Evolutionary conservation across 2,888 invertebrate species (phyloP).

Genomic region (Sabellastarte sp.): DNA sequence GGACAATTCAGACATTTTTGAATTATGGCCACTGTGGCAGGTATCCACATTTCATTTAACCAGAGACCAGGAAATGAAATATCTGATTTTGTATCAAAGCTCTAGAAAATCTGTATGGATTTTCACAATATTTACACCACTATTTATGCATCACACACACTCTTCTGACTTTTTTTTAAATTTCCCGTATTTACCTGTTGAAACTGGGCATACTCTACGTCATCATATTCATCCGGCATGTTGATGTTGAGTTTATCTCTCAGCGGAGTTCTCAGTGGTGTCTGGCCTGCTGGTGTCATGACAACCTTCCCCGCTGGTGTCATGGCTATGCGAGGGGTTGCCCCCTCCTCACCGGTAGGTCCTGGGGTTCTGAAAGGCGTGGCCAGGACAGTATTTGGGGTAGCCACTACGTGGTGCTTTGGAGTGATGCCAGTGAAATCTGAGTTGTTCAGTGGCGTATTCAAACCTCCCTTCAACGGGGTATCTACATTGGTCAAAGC

Average conservation of each 20-base stretch:
- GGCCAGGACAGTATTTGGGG: conserved; percentile 55
- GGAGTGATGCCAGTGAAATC: conserved; percentile 86
- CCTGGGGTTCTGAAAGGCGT: conserved; percentile 56
- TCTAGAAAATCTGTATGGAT: too few relatives aligned
- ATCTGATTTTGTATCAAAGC: too few relatives aligned
- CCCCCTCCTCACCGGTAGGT: conserved; percentile 11
- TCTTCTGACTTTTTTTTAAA: too few relatives aligned
- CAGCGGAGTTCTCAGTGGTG: conserved; percentile 70
- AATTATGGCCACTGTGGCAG: too few relatives aligned
- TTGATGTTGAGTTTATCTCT: conserved; percentile 95
- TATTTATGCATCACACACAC: too few relatives aligned
- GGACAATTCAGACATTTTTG: too few relatives aligned
- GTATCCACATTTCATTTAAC: too few relatives aligned
- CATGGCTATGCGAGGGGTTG: conserved; percentile 43
- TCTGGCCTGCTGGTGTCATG: conserved; percentile 25
- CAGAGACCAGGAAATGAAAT: too few relatives aligned
- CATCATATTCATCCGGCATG: conserved; percentile 68
- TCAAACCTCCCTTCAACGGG: conserved; percentile 90
- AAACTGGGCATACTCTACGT: conserved; percentile 34
- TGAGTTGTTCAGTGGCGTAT: conserved; percentile 86
- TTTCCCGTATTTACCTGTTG: conserved; percentile 41
- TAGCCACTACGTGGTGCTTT: conserved; percentile 64
- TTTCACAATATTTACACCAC: too few relatives aligned
- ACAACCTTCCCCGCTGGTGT: conserved; percentile 11
- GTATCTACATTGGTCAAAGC: conserved; percentile 97